Evolutionary conservation across 2,797 vertebrate genomes (phyloP).

Genomic region (Eulemur mongoz): DNA sequence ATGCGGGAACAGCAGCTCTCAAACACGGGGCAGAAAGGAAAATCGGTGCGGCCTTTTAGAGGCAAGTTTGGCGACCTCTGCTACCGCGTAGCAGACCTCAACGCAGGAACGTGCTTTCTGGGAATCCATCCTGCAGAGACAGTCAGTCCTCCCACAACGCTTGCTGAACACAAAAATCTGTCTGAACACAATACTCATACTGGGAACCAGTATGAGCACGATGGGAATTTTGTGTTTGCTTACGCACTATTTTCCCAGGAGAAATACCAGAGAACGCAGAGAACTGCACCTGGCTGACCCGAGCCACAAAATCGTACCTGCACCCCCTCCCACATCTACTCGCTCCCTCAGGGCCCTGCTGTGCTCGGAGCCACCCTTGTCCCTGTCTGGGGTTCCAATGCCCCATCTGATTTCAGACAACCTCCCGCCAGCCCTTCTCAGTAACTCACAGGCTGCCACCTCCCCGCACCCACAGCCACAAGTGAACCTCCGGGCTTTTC

Average conservation of each 20-base stretch:
- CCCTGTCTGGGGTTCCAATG: too few species aligned
- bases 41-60: background rate
- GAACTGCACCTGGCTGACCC: background rate
- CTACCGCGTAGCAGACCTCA: fast-evolving
- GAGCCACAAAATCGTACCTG: background rate
- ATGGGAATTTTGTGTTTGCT: background rate
- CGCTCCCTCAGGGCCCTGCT: too few species aligned
- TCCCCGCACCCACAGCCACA: background rate
- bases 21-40: background rate
- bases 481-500: background rate
- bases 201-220: background rate
- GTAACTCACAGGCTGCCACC: background rate
- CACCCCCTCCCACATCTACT: background rate
- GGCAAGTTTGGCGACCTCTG: background rate
- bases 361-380: background rate
- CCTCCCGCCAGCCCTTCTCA: background rate
- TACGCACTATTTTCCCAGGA: too few species aligned
- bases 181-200: background rate
- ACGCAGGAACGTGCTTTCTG: background rate
- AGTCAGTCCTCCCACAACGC: background rate
- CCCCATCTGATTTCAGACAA: background rate
- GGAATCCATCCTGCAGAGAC: background rate
- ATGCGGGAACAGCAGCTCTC: background rate
- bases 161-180: background rate
- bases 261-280: background rate